phyloP scores from a whole-genome alignment of 1,140 invertebrate species.

The Carcinoscorpius rotundicauda region DNA sequence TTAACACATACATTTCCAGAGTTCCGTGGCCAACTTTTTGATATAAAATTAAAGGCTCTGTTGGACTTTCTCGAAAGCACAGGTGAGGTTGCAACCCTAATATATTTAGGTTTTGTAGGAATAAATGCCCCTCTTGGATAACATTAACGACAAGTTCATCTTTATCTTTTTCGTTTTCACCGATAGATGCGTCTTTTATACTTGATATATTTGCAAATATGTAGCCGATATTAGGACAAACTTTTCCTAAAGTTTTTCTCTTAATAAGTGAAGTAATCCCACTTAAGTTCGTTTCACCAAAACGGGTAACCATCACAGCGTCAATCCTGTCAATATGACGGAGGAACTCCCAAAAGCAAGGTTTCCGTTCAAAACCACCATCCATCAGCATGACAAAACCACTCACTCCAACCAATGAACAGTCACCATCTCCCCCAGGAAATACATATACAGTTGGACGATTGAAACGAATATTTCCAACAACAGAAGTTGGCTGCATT shows the following conservation, averaged over 20 bases:
- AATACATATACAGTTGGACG: slow-evolving; percentile 95
- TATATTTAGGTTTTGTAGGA: slow-evolving; percentile 68
- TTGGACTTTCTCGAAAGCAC: slow-evolving; percentile 53
- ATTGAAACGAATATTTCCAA: slow-evolving; percentile 90
- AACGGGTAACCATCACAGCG: slow-evolving; percentile 78
- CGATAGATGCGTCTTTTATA: slow-evolving; percentile 35
- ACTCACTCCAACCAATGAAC: slow-evolving; percentile 90
- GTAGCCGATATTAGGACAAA: slow-evolving; percentile 91
- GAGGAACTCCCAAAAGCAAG: slow-evolving; percentile 95
- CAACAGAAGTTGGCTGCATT: slow-evolving; percentile 82
- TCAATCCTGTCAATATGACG: slow-evolving; percentile 87
- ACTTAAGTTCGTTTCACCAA: slow-evolving; percentile 81
- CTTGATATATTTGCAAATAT: slow-evolving; percentile 78
- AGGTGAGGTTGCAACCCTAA: slow-evolving; percentile 69
- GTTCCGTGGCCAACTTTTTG: slow-evolving; percentile 94
- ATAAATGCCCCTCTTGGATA: slow-evolving; percentile 68
- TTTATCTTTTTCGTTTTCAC: slow-evolving; percentile 50
- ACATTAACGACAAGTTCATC: slow-evolving; percentile 73
- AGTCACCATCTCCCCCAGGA: slow-evolving; percentile 91
- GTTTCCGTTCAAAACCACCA: slow-evolving; percentile 83
- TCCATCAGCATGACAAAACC: slow-evolving; percentile 96
- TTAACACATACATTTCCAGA: slow-evolving; percentile 92
- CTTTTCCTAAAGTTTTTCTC: slow-evolving; percentile 54
- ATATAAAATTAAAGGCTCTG: slow-evolving; percentile 85
- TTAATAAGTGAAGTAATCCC: slow-evolving; percentile 74